phyloP scores from a whole-genome alignment of 2,113 vertebrate species.

The Odontophorus gujanensis region DNA sequence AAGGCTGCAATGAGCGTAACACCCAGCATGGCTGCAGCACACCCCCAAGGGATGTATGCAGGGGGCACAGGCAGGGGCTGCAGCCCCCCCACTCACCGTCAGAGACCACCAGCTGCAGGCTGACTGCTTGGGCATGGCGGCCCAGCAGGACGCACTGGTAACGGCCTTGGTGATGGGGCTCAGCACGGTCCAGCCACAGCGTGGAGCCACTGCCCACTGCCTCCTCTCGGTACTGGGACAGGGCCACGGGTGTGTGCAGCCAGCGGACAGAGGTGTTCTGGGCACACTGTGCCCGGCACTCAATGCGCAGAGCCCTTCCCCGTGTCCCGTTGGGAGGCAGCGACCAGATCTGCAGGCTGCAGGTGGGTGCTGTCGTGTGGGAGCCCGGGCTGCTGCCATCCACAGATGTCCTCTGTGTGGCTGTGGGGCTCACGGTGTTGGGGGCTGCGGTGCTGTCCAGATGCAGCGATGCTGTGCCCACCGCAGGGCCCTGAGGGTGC shows the following conservation, averaged over 20 bases:
- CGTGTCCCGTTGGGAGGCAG: not conserved
- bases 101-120: not conserved
- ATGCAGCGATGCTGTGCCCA: accelerated
- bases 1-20: not conserved
- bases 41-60: accelerated
- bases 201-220: not conserved
- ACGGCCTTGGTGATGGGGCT: slow-evolving; percentile 42
- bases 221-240: slow-evolving; percentile 32
- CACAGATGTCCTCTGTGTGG: accelerated
- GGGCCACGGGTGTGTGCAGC: slow-evolving; percentile 46
- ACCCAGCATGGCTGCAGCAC: not conserved
- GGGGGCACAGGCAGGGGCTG: not conserved
- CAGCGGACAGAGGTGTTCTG: not conserved
- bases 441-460: accelerated
- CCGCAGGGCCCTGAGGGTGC: accelerated
- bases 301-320: slow-evolving; percentile 43
- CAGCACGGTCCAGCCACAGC: not conserved
- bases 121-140: not conserved
- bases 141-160: slow-evolving; percentile 52
- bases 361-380: accelerated
- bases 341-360: not conserved
- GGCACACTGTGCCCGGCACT: not conserved
- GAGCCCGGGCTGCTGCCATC: not conserved
- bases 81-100: not conserved
- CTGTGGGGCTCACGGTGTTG: accelerated